A percentile compares a stretch with the other conserved stretches of the same genome.
phyloP scores from a whole-genome alignment of 1,140 invertebrate genomes.

The Rhyacophila brunnea region DNA sequence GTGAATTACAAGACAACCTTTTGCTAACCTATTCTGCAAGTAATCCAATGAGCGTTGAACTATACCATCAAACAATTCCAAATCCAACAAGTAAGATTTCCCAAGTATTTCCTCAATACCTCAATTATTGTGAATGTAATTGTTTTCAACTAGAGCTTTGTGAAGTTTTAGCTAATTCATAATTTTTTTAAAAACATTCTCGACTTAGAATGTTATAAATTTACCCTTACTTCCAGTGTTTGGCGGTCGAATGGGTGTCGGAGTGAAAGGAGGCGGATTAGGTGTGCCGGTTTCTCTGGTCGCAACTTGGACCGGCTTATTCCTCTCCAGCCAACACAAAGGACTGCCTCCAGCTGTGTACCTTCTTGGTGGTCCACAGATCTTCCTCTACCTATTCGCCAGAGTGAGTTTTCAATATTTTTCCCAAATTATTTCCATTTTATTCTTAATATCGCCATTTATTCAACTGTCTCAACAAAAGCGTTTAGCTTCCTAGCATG shows the following conservation, averaged over 20 bases:
- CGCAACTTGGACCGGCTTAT: slow-evolving; percentile 42
- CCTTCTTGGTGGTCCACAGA: slow-evolving; percentile 58
- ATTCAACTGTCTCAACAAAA: no score
- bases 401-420: slow-evolving; percentile 52
- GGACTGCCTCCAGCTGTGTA: slow-evolving; percentile 56
- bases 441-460: no score
- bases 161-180: background rate
- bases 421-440: no score
- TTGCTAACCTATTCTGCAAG: slow-evolving; percentile 60
- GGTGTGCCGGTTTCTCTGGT: slow-evolving; percentile 34
- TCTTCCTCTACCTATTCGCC: slow-evolving; percentile 63
- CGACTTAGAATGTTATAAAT: background rate
- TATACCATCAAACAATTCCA: slow-evolving; percentile 59
- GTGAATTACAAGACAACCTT: slow-evolving; percentile 60
- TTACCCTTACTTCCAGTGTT: slow-evolving; percentile 12
- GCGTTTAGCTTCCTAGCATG: no score
- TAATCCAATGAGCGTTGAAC: slow-evolving; percentile 54
- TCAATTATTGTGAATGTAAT: no score
- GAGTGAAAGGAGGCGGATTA: background rate
- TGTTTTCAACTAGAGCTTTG: no score
- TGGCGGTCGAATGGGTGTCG: slow-evolving; percentile 1
- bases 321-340: slow-evolving; percentile 46
- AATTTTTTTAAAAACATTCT: background rate
- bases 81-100: slow-evolving; percentile 52
- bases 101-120: no score